phyloP scores from a whole-genome alignment of 2,113 vertebrate species.

The Neopipo cinnamomea region DNA sequence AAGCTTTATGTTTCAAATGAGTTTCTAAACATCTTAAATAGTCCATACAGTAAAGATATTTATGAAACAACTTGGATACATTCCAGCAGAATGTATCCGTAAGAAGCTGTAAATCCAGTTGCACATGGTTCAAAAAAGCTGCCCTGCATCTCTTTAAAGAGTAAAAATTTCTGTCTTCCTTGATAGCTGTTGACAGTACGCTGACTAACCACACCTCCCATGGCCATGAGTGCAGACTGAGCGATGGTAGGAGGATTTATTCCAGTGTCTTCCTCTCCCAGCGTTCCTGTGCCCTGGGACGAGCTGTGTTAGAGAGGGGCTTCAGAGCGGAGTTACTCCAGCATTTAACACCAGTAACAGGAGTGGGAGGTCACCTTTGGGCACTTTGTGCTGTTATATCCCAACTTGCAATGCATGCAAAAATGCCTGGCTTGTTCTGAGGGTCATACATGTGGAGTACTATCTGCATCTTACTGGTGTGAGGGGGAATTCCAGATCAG shows the following conservation, averaged over 20 bases:
- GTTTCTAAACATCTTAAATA: not conserved
- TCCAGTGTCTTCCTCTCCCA: not conserved
- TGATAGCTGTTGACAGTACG: not conserved
- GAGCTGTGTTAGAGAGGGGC: not conserved
- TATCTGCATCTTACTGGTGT: not conserved
- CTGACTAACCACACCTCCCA: not conserved
- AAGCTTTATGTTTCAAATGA: not conserved
- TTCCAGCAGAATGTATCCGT: not conserved
- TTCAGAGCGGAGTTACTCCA: not conserved
- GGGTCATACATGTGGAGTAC: not conserved
- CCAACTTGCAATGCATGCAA: rapidly evolving
- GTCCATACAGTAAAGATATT: not conserved
- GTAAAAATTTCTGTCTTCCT: not conserved
- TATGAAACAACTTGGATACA: not conserved
- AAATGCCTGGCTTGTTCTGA: not conserved
- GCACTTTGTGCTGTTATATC: not conserved
- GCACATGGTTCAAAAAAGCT: not conserved
- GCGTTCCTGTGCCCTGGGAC: not conserved
- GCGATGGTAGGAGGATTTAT: rapidly evolving
- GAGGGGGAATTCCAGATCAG: not conserved
- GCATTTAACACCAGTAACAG: not conserved
- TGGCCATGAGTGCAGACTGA: rapidly evolving
- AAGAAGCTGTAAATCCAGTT: not conserved
- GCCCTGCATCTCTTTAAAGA: not conserved
- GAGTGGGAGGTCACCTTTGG: not conserved